A percentile compares a stretch with the other conserved stretches of the same genome.
These are phyloP conservation scores for Neoitamus cyanurus DNA, from an alignment of 2,888 invertebrate species.

Conservation along the genomic window DNA sequence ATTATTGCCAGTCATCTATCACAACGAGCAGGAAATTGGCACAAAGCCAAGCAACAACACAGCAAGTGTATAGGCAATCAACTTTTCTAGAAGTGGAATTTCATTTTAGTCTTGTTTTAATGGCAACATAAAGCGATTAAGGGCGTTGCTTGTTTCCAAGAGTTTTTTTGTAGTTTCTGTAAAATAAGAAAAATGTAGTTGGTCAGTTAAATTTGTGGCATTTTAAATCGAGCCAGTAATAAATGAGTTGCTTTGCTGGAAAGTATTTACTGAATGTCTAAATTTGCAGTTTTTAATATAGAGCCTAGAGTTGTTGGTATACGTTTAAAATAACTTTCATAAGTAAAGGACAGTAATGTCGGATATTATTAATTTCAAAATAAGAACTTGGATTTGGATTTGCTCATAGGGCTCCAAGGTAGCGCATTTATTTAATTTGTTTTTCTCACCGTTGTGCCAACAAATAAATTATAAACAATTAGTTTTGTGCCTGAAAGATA, in stretches of 20 bases:
- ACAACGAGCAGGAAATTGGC: background rate
- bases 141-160: background rate
- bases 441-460: too few relatives aligned
- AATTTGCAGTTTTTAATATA: too few relatives aligned
- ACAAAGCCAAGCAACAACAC: background rate
- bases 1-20: background rate
- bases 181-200: background rate
- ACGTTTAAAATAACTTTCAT: too few relatives aligned
- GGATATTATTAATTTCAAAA: too few relatives aligned
- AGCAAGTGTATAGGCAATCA: background rate
- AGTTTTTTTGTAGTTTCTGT: background rate
- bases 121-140: background rate
- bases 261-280: too few relatives aligned
- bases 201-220: background rate
- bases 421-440: too few relatives aligned
- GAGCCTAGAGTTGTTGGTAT: too few relatives aligned
- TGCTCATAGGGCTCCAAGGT: too few relatives aligned
- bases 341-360: too few relatives aligned
- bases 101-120: background rate
- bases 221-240: too few relatives aligned
- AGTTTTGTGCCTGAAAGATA: background rate
- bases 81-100: background rate
- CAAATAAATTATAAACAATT: background rate
- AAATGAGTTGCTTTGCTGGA: too few relatives aligned
- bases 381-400: too few relatives aligned